Percentiles rank a stretch among this genome's conserved stretches.
phyloP scores from a whole-genome alignment of 92 coral and sea anemone genomes.

The Diadumene lineata region DNA sequence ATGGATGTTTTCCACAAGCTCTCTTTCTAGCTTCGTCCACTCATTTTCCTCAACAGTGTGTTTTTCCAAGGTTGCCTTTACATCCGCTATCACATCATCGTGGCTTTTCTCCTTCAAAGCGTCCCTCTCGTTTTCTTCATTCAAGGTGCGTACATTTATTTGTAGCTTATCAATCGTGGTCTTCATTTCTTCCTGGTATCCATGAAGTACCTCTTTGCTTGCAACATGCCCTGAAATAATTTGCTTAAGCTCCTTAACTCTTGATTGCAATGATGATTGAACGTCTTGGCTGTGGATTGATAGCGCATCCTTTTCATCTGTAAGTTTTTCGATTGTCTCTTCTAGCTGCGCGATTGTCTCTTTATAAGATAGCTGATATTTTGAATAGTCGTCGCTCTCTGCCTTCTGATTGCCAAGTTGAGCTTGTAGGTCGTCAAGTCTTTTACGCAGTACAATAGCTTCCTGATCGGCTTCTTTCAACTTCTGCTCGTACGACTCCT shows the following conservation, averaged over 20 bases:
- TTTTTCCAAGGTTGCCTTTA: background rate
- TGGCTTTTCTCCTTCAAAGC: background rate
- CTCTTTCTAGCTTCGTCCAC: no score
- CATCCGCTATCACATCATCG: background rate
- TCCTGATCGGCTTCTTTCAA: no score
- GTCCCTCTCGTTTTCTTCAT: background rate
- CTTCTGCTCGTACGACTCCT: no score
- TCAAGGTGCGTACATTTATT: background rate
- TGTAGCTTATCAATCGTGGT: background rate
- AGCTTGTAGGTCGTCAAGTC: background rate
- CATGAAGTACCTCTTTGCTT: background rate
- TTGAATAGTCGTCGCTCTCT: no score
- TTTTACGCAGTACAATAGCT: no score
- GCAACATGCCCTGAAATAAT: background rate
- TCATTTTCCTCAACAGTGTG: background rate
- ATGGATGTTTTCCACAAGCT: no score
- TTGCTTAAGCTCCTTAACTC: background rate
- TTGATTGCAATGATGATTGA: background rate
- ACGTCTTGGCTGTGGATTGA: background rate
- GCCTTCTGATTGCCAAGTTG: background rate
- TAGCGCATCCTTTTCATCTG: background rate
- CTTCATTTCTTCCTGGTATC: background rate
- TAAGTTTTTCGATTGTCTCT: background rate
- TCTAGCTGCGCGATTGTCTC: background rate
- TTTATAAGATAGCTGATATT: background rate